A percentile compares a stretch with the other conserved stretches of the same genome.
Conservation (phyloP, 2,797 vertebrate species). For the Balearica regulorum region DNA sequence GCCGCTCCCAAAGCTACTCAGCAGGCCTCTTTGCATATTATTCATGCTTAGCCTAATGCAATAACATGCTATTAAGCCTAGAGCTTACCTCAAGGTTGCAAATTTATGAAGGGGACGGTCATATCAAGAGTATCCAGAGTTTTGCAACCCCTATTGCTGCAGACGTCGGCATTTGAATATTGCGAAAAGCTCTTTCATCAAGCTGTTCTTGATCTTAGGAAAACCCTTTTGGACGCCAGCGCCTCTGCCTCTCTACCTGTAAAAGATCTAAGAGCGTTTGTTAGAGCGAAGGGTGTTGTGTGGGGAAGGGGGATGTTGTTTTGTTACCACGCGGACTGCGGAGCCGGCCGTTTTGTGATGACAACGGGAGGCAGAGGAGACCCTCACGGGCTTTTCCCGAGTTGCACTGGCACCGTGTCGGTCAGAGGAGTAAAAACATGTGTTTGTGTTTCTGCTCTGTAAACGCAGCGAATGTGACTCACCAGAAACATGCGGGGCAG, state of each 20-base stretch:
- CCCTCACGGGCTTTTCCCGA: background rate
- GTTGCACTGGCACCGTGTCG: background rate
- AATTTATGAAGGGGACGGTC: background rate
- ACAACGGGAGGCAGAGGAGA: background rate
- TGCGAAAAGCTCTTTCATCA: background rate
- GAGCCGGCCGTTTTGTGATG: background rate
- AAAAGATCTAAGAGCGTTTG: background rate
- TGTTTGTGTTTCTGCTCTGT: slow-evolving; percentile 4
- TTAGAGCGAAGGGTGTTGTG: background rate
- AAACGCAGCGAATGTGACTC: background rate
- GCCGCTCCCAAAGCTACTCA: background rate
- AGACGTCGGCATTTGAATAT: rapidly evolving
- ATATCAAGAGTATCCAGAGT: rapidly evolving
- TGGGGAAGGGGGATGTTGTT: background rate
- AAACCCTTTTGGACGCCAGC: background rate
- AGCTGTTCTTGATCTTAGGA: background rate
- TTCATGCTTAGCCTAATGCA: rapidly evolving
- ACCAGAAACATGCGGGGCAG: background rate
- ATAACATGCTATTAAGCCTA: rapidly evolving
- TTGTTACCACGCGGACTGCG: background rate
- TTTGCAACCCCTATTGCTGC: background rate
- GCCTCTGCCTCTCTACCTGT: background rate
- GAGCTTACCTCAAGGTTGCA: background rate
- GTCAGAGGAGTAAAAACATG: background rate
- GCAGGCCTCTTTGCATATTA: rapidly evolving